These are phyloP conservation scores for Nesogale talazaci DNA, from an alignment of 2,113 vertebrate species.

Conservation along the genomic window DNA sequence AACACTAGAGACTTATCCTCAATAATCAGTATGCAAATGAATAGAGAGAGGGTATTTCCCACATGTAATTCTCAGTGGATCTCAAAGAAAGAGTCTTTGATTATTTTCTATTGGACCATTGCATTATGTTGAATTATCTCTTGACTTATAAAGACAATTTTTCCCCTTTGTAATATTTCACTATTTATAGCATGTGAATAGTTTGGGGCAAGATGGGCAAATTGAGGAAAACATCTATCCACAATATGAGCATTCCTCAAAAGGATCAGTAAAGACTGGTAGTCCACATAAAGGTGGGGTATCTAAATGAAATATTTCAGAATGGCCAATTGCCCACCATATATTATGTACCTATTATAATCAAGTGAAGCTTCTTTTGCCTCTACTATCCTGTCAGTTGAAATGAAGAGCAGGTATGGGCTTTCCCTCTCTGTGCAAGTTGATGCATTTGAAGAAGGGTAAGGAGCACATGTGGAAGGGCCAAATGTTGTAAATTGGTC, in stretches of 20 bases:
- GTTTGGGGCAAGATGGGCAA: not conserved
- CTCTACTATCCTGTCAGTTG: not conserved
- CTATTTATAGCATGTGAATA: not conserved
- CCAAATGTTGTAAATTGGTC: not conserved
- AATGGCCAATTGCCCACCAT: not conserved
- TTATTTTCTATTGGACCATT: not conserved
- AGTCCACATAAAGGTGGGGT: not conserved
- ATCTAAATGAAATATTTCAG: not conserved
- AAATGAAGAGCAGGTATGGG: not conserved
- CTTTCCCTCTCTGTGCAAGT: not conserved
- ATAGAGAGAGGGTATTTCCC: not conserved
- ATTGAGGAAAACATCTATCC: not conserved
- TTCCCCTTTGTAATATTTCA: not conserved
- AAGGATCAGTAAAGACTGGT: conserved; percentile 5
- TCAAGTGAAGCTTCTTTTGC: conserved; percentile 17
- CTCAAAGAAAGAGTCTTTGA: not conserved
- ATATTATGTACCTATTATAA: not conserved
- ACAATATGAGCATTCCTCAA: not conserved
- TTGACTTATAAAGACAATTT: not conserved
- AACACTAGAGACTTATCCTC: not conserved
- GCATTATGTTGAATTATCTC: conserved; percentile 12
- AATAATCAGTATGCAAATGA: not conserved
- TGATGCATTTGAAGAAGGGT: not conserved
- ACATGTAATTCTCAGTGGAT: not conserved
- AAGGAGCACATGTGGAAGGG: not conserved